Evolutionary conservation across 2,888 invertebrate genomes (phyloP), one percentile per base, ranked within the genome.

Genomic region (Sesia bembeciformis): DNA sequence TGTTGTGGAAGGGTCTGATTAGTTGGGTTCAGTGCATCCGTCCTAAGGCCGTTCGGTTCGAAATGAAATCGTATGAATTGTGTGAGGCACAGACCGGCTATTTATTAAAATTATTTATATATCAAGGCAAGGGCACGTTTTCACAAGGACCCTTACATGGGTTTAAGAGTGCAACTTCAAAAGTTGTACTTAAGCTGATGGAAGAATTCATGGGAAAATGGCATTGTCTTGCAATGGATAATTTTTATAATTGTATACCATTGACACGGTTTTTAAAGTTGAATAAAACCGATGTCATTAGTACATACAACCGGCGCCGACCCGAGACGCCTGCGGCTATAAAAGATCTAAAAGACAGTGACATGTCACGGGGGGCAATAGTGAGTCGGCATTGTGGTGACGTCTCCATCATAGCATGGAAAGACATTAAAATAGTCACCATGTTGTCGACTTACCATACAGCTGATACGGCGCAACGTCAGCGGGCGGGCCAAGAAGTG

Each of bases 1-100:
- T 62, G 39, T 54, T 62, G 6, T 63, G 60, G 62, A 63, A 65
- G 39, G 61, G 62, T 6, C 53, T 51, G 0, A 53, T 61, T n/a
- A 58, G 56, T 23, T 61, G 60, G 57, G 54, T 60, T 0, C 62
- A 65, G 49, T 59, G 59, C 51, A 63, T 63, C 43, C 57, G 54
- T 5, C 52, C 60, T 5, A 63, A 63, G 52, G 62, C 61, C 49
- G 62, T 60, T 4, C 52, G 59, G 39, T 59, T 61, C 42, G 62
- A 60, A 0, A 63, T 62, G 4, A 65, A 62, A 52, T 53, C 53
- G 3, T 62, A 53, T 39, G 54, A 63, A 43, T 51, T 62, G 5
- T 62, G 62, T 43, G 59, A 62, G 49, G 55, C 59, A 40, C 51
- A 43, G 8, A 60, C 58, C 5, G 62, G 60, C 5, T 64, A 65